Conservation (phyloP, 2,113 vertebrate species). For the Pteruthius melanotis region DNA sequence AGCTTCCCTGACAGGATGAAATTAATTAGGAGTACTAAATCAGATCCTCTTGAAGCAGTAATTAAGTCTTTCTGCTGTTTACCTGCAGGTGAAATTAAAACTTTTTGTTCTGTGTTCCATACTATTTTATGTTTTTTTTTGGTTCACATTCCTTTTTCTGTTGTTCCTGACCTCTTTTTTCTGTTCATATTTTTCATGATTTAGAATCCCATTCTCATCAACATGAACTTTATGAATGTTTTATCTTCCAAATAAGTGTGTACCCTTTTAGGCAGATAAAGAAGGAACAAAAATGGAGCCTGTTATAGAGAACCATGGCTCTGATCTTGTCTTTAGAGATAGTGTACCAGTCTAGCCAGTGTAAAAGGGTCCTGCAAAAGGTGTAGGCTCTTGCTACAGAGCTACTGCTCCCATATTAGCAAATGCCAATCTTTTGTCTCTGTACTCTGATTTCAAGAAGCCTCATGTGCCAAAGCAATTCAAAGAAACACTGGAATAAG, state of each 20-base stretch:
- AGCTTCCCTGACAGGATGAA: not conserved
- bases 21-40: not conserved
- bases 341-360: not conserved
- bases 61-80: not conserved
- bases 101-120: not conserved
- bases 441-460: not conserved
- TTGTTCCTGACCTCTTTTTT: not conserved
- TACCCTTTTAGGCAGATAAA: fast-evolving
- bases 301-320: not conserved
- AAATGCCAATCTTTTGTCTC: not conserved
- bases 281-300: not conserved
- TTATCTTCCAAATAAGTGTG: not conserved
- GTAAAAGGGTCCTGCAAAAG: not conserved
- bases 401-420: not conserved
- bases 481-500: not conserved
- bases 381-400: not conserved
- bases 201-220: not conserved
- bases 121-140: not conserved
- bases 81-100: not conserved
- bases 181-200: not conserved
- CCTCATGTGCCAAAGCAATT: not conserved
- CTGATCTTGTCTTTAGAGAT: not conserved
- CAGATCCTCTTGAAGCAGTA: not conserved
- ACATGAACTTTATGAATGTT: not conserved
- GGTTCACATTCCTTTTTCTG: not conserved